Evolutionary conservation across 2,113 vertebrate species (phyloP).

Genomic region (Grammomys surdaster): DNA sequence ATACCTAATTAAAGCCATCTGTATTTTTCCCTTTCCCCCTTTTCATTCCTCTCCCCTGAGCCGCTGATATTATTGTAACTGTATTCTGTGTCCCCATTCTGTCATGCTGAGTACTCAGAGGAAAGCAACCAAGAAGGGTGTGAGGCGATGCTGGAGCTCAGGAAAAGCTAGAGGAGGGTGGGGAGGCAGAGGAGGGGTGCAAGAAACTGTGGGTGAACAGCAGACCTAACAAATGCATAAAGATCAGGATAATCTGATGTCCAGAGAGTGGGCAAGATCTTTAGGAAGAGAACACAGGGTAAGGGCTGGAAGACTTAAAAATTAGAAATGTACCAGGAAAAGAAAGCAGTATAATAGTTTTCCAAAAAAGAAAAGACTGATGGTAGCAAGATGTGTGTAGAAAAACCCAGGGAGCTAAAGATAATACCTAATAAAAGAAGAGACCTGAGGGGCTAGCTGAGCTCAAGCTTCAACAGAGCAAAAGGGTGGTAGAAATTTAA

Average conservation of each 20-base stretch:
- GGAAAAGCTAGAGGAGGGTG: neutral
- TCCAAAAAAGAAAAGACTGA: neutral
- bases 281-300: neutral
- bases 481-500: neutral
- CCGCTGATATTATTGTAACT: constrained; percentile 80
- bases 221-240: neutral
- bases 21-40: constrained; percentile 23
- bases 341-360: neutral
- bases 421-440: neutral
- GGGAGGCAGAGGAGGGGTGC: accelerated
- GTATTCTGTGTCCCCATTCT: constrained; percentile 85
- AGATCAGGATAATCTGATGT: neutral
- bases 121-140: constrained; percentile 54
- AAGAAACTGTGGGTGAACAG: no score
- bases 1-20: constrained; percentile 84
- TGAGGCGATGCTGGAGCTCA: neutral
- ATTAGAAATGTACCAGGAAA: neutral
- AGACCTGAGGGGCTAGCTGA: neutral
- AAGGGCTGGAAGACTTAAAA: neutral
- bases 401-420: neutral
- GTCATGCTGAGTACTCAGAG: constrained; percentile 78
- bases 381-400: neutral
- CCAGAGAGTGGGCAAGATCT: neutral
- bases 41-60: constrained; percentile 79
- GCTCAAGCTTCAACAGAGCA: neutral